phyloP scores from a whole-genome alignment of 2,888 invertebrate species.

The Zhuqinia jingwanae region DNA sequence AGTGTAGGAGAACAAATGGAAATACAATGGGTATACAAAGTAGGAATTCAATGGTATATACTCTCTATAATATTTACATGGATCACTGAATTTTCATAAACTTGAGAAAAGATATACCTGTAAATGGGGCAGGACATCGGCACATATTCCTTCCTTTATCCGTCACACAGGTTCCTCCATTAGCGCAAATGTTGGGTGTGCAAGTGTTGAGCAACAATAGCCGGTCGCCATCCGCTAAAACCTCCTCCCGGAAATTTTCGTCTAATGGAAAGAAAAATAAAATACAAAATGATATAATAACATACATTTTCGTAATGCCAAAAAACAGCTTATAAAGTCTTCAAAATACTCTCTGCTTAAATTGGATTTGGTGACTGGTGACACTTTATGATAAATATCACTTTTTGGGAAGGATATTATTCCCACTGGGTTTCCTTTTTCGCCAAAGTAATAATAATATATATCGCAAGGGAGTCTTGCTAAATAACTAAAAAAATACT shows the following conservation, averaged over 20 bases:
- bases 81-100: slow-evolving; percentile 1
- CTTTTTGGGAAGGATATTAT: no score
- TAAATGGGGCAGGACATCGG: slow-evolving; percentile 87
- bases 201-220: slow-evolving; percentile 83
- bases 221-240: slow-evolving; percentile 81
- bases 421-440: no score
- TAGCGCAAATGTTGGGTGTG: slow-evolving; percentile 87
- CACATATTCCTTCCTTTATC: slow-evolving; percentile 84
- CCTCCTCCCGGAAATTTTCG: slow-evolving; percentile 85
- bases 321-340: no score
- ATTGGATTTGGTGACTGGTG: slow-evolving; percentile 17
- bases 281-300: no score
- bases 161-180: slow-evolving; percentile 86
- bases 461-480: no score
- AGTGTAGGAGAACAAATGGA: background rate
- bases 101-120: slow-evolving; percentile 83
- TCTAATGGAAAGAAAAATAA: slow-evolving; percentile 82
- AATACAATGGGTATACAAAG: background rate
- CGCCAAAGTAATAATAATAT: no score
- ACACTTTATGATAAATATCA: slow-evolving; percentile 9
- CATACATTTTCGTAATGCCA: no score
- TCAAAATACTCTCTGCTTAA: no score
- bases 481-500: no score
- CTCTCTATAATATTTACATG: slow-evolving; percentile 4
- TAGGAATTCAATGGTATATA: background rate